Conservation (phyloP, 2,888 invertebrate genomes). For the Lasioglossum leucozonium region DNA sequence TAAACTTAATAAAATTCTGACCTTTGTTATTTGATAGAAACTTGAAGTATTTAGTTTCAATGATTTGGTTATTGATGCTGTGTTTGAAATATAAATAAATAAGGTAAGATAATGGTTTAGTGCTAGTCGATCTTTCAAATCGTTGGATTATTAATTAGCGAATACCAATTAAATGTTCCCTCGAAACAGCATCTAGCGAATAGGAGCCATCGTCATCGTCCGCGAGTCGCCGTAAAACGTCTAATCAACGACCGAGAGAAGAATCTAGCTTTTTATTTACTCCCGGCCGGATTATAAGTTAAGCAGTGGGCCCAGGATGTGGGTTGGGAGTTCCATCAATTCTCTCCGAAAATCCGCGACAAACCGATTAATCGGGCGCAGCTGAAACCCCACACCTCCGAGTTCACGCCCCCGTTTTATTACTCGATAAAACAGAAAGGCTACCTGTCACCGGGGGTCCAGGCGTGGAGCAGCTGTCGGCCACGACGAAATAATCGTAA, state of each 20-base stretch:
- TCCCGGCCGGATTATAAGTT: background rate
- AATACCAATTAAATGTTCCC: background rate
- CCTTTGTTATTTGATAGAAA: too few relatives aligned
- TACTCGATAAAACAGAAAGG: conserved; percentile 54
- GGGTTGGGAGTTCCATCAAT: background rate
- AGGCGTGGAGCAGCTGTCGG: conserved; percentile 77
- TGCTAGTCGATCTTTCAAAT: too few relatives aligned
- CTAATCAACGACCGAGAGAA: background rate
- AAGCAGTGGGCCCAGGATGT: background rate
- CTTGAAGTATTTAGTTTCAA: too few relatives aligned
- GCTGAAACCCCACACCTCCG: conserved; percentile 10
- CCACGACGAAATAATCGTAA: conserved; percentile 83
- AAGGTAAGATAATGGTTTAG: too few relatives aligned
- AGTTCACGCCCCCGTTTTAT: conserved; percentile 39
- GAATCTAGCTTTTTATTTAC: background rate
- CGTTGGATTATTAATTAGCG: too few relatives aligned
- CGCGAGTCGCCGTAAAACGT: background rate
- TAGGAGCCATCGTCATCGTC: too few relatives aligned
- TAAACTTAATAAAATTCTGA: too few relatives aligned
- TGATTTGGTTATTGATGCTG: too few relatives aligned
- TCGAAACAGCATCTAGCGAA: background rate
- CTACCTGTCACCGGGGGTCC: conserved; percentile 32
- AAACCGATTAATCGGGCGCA: conserved; percentile 9
- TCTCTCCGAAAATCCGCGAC: background rate
- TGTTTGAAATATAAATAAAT: too few relatives aligned